Evolutionary conservation across 2,113 vertebrate genomes (phyloP).

Genomic region (Athene noctua): DNA sequence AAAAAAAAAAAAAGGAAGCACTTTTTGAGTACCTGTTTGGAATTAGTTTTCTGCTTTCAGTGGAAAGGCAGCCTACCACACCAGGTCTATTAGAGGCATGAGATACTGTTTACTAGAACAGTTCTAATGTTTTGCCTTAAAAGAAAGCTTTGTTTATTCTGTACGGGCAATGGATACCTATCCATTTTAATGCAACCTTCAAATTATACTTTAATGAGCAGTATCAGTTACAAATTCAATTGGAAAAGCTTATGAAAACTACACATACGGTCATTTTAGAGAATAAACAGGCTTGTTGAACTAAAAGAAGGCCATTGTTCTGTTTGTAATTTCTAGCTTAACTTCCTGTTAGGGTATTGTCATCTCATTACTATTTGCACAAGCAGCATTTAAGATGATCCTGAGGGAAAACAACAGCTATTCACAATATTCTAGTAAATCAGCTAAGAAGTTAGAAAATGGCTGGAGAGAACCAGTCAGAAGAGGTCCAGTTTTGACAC

Average conservation of each 20-base stretch:
- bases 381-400: background rate
- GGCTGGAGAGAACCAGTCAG: background rate
- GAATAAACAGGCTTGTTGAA: background rate
- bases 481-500: background rate
- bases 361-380: background rate
- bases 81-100: background rate
- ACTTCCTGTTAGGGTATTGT: background rate
- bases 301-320: background rate
- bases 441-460: background rate
- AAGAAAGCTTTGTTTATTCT: background rate
- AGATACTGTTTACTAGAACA: background rate
- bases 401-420: background rate
- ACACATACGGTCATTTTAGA: background rate
- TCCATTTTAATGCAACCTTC: background rate
- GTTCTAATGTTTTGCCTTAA: background rate
- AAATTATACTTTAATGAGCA: conserved; percentile 41
- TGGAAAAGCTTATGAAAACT: background rate
- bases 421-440: background rate
- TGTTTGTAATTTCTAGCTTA: background rate
- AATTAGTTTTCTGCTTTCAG: background rate
- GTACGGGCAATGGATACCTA: background rate
- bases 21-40: background rate
- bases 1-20: background rate
- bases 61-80: background rate
- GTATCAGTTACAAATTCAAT: conserved; percentile 4